Evolutionary conservation across 2,888 invertebrate species (phyloP).

Genomic region (Agelastica alni): DNA sequence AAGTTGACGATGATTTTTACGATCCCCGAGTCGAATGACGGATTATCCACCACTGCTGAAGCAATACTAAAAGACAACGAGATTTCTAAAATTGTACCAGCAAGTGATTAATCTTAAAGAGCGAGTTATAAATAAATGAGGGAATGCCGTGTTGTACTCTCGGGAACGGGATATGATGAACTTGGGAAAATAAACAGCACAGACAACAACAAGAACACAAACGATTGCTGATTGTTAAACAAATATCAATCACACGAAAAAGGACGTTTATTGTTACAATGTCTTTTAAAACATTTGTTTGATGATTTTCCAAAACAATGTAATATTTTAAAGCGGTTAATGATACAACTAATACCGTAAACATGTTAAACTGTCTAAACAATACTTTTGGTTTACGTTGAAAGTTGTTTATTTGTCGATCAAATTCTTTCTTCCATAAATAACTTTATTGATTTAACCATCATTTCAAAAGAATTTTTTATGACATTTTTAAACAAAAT

Average conservation of each 20-base stretch:
- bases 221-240: conserved; percentile 19
- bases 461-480: too few relatives aligned
- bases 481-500: too few relatives aligned
- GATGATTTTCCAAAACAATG: background rate
- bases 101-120: conserved; percentile 29
- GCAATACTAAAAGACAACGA: background rate
- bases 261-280: conserved; percentile 18
- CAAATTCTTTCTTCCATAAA: too few relatives aligned
- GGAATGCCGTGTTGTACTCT: conserved; percentile 16
- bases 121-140: conserved; percentile 21
- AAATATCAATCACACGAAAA: conserved; percentile 18
- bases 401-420: too few relatives aligned
- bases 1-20: too few relatives aligned
- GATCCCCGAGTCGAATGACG: too few relatives aligned
- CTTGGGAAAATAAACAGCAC: conserved; percentile 16
- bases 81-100: conserved; percentile 26
- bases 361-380: too few relatives aligned
- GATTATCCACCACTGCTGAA: conserved; percentile 2
- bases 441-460: too few relatives aligned
- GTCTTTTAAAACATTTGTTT: conserved; percentile 15
- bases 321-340: background rate
- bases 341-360: background rate
- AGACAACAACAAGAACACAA: conserved; percentile 16
- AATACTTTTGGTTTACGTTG: too few relatives aligned
- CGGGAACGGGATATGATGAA: conserved; percentile 17